Evolutionary conservation across 2,113 vertebrate genomes (phyloP), one percentile per base, ranked within the genome.

Genomic region (Scatophagus argus): DNA sequence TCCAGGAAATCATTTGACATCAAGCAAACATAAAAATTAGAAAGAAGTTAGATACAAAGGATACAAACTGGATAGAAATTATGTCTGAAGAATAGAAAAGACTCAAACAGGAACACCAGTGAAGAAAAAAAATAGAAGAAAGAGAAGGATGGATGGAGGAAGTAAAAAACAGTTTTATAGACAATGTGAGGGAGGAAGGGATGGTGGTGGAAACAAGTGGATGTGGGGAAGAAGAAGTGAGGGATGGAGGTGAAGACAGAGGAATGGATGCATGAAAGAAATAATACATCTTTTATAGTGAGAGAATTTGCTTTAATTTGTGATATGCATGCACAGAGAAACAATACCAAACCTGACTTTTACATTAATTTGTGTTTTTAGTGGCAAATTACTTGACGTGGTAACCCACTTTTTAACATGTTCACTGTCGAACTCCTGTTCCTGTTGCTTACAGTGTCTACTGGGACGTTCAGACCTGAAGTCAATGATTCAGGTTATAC

Each of bases 271-370:
- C 47, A 77, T 69, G 68, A 62, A 72, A 25, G 76, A 73, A 25
- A 31, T 0, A n/a, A 58, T 64, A 41, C 38, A 63, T 78, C 4
- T 71, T 81, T 80, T 66, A 58, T 41, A 21, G 38, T 39, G 43
- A 11, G 41, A 43, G 27, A 66, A 81, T 65, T 44, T 62, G 68
- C 68, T 70, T 69, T 51, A n/a, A 34, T 77, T 70, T 81, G 73
- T 64, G 65, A 34, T 73, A 74, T 59, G 38, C 56, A 39, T 66
- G 32, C 51, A 19, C 2, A 68, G 27, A 73, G 41, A 66, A 82
- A n/a, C n/a, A n/a, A n/a, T n/a, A 23, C 47, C 47, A 49, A 49
- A 23, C 10, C 21, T 49, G 46, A 49, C 46, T 49, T 23, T 23
- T 1, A 49, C 1, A 12, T 49, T 49, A 23, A 11, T 49, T 49